phyloP scores from a whole-genome alignment of 2,113 vertebrate genomes.

The Oryzias celebensis region DNA sequence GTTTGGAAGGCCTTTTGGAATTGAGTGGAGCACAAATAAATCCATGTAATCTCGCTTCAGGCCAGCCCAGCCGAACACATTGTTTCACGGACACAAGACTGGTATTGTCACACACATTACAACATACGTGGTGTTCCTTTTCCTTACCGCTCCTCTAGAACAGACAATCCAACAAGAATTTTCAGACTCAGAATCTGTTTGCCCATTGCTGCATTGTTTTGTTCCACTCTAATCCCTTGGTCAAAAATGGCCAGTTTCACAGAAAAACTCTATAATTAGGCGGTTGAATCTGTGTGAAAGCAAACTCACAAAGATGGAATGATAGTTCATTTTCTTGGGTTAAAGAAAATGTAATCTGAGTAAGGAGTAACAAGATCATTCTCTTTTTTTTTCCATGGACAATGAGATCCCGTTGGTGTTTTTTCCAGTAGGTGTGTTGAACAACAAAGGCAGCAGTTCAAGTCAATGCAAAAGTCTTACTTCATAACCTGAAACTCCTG shows the following conservation, averaged over 20 bases:
- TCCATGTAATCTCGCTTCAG: constrained; percentile 42
- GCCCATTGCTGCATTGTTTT: constrained; percentile 32
- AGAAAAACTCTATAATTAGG: constrained; percentile 66
- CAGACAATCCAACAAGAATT: constrained; percentile 67
- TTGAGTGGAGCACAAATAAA: constrained; percentile 45
- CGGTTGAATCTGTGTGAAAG: constrained; percentile 48
- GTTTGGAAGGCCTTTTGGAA: constrained; percentile 38
- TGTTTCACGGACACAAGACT: constrained; percentile 57
- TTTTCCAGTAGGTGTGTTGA: constrained; percentile 33
- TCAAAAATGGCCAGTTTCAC: constrained; percentile 54
- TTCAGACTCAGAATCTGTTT: constrained; percentile 38
- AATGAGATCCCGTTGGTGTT: constrained; percentile 53
- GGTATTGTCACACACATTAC: constrained; percentile 53
- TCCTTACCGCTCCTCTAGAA: constrained; percentile 33
- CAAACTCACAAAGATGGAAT: constrained; percentile 42
- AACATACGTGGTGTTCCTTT: constrained; percentile 46
- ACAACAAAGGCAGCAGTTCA: constrained; percentile 9
- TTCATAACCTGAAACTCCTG: constrained; percentile 52
- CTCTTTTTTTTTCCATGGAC: constrained; percentile 39
- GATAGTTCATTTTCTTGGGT: constrained; percentile 46
- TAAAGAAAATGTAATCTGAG: constrained; percentile 60
- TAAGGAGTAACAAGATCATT: constrained; percentile 52
- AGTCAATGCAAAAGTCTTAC: constrained; percentile 16
- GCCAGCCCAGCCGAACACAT: constrained; percentile 26
- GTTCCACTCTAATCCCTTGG: constrained; percentile 51